Evolutionary conservation across 1,140 invertebrate species (phyloP), one percentile per base, ranked within the genome.

Genomic region (Lasioglossum albipes): DNA sequence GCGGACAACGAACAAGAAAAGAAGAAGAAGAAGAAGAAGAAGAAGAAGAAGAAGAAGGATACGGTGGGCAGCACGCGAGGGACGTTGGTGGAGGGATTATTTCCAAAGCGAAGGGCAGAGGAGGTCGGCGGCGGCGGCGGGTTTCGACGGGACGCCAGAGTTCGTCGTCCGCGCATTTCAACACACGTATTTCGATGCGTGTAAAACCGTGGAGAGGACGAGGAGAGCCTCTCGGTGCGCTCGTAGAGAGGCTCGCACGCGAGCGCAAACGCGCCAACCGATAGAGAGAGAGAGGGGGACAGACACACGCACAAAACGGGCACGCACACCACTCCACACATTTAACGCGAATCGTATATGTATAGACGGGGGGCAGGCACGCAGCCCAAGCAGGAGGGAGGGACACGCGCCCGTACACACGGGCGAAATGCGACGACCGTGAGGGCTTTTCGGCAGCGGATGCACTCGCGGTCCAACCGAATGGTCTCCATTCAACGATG

Each of bases 131-230:
- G n/a, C 18, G 45, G 27, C 20, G 69, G 62, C 41, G 62, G 71
- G 49, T 77, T 77, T 71, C 65, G 73, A 81, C 45, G 75, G 70
- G 86, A 87, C 75, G 84, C 83, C 68, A 81, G 82, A 74, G 87
- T 88, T 87, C 84, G 86, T 87, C 84, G 87, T 84, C 87, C 87
- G 84, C 84, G 75, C 80, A 16, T 36, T 36, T 36, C 52, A 59
- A 59, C 57, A 69, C 22, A 68, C 66, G 61, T 62, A 72, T 82
- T 65, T 71, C 79, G 57, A 41, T 65, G 36, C 74, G 74, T 81
- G 79, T 70, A 65, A 64, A 65, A 54, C 61, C 61, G 42, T 52
- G 45, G 45, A 52, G 69, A 64, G 69, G 36, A 77, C 41, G 65
- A 69, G 31, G 31, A n/a, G 31, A 27, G n/a, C n/a, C 22, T 45